These are phyloP conservation scores for Propithecus perrieri DNA, from an alignment of 2,797 vertebrate genomes.

Conservation along the genomic window DNA sequence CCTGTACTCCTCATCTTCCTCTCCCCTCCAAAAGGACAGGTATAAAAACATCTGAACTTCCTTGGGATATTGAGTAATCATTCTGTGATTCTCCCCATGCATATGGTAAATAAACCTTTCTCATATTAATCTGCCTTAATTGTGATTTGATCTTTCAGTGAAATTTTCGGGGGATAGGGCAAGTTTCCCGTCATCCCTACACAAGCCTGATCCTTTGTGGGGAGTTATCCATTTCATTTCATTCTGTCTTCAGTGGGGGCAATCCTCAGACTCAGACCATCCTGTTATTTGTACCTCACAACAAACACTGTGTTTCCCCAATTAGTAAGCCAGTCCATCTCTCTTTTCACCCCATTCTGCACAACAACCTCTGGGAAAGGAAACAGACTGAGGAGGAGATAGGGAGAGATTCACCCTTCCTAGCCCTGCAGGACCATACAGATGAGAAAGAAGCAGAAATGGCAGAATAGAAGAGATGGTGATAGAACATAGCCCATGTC, in stretches of 20 bases:
- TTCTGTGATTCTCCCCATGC: no score
- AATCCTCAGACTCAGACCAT: background rate
- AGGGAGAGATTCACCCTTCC: background rate
- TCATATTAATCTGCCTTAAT: no score
- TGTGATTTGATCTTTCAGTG: no score
- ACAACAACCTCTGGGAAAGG: background rate
- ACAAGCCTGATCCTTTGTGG: background rate
- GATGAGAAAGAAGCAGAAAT: background rate
- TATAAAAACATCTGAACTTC: no score
- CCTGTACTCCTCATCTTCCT: no score
- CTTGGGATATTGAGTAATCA: no score
- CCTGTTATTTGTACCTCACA: background rate
- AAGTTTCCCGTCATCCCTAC: no score
- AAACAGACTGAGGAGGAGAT: background rate
- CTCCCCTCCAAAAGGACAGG: no score
- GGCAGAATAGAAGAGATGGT: background rate
- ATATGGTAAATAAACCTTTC: no score
- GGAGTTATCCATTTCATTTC: background rate
- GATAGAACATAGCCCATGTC: rapidly evolving
- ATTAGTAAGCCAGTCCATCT: background rate
- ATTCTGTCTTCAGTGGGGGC: background rate
- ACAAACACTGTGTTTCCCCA: background rate
- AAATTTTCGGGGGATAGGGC: no score
- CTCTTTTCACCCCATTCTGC: background rate
- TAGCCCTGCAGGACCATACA: background rate